Base-by-base conservation (phyloP, 2,888 invertebrate species). In the Heteropelma amictum region DNA sequence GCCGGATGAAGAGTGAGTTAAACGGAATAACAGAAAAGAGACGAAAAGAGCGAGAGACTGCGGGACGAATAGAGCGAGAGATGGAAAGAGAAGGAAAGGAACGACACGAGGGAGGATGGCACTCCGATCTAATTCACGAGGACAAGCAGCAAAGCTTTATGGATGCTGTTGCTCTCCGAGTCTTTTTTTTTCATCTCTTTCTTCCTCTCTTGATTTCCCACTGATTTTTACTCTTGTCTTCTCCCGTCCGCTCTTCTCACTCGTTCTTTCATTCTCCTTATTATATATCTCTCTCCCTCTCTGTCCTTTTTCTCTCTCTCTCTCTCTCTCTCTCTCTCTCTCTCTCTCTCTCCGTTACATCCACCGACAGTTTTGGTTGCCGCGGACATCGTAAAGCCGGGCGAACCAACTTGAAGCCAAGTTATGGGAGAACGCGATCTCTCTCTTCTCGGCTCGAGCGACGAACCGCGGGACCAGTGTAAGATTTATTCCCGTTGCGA, bases 371-470 rank as follows among this genome's bases (percentile, higher is more conserved):
- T 58, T 65, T 53, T 17, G 63, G 49, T 33, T 56, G 70, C 71
- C 69, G 71, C 67, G 58, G 64, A 61, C 72, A 77, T 81, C 77
- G 77, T 80, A 79, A 81, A 82, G 65, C 77, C 76, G 53, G 76
- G 72, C 28, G 49, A 68, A 68, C 58, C 68, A 68, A 58, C 68
- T 14, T 28, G 58, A 49, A 51, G 30, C 30, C 26, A 68, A 81
- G 76, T 82, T 82, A 81, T 80, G 79, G 72, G 68, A 73, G 61
- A 61, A 63, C 33, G 61, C 45, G 21, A 26, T 35, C 47, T 65
- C 65, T 12, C 38, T 21, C 30, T 42, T 19, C 53, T 60, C 58
- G 28, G 14, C 53, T n/a, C n/a, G 30, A 49, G 38, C 58, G 54
- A 70, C 60, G 58, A 69, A 63, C 58, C 64, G n/a, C 47, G 60